phyloP scores from a whole-genome alignment of 2,113 vertebrate species.

The Morphnarchus princeps region DNA sequence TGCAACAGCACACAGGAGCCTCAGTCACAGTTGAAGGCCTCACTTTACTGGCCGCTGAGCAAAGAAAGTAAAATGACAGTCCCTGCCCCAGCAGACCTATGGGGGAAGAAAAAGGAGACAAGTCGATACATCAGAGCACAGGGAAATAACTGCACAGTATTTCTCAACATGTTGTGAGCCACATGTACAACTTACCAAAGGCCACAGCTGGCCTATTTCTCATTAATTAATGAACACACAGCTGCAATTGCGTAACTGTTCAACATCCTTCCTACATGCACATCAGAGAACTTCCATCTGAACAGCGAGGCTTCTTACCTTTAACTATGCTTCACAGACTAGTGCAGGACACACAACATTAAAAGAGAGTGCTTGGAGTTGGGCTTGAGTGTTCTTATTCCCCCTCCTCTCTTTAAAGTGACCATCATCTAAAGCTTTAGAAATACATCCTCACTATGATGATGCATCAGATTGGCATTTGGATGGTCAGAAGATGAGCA shows the following conservation, averaged over 20 bases:
- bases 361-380: neutral
- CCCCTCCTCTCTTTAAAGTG: neutral
- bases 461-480: neutral
- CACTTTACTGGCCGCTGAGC: neutral
- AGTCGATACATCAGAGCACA: neutral
- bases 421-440: neutral
- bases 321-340: neutral
- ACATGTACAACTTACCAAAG: neutral
- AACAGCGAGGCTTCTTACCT: neutral
- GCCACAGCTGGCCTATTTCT: neutral
- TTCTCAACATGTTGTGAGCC: neutral
- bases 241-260: neutral
- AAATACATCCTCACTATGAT: neutral
- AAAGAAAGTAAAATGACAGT: neutral
- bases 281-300: neutral
- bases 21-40: neutral
- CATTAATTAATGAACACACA: neutral
- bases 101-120: neutral
- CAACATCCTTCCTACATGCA: neutral
- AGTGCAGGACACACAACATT: neutral
- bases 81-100: neutral
- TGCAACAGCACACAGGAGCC: neutral
- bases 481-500: neutral
- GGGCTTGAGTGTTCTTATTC: neutral
- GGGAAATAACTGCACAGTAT: neutral